phyloP scores from a whole-genome alignment of 2,888 invertebrate genomes.

The Ischnus inquisitorius region DNA sequence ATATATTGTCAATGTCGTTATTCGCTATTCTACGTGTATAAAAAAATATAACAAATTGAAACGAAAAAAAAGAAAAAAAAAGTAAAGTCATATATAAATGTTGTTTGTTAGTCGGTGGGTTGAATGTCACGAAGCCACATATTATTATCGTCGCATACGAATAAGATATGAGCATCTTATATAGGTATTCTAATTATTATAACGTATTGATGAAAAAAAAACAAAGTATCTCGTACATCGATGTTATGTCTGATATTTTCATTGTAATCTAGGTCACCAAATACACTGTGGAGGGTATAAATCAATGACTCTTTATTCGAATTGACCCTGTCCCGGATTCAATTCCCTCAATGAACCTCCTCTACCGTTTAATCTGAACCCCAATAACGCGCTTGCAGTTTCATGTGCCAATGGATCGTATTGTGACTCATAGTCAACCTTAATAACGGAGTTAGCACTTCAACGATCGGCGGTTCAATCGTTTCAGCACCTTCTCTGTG shows the following conservation, averaged over 20 bases:
- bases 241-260: conserved; percentile 81
- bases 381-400: neutral
- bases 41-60: conserved; percentile 57
- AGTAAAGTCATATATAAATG: conserved; percentile 78
- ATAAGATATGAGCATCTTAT: conserved; percentile 75
- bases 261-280: conserved; percentile 81
- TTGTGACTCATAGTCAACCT: no score
- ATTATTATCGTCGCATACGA: conserved; percentile 71
- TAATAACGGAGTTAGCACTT: no score
- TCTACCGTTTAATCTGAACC: neutral
- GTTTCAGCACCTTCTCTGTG: no score
- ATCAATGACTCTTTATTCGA: conserved; percentile 52
- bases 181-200: conserved; percentile 74
- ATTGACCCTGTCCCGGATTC: neutral
- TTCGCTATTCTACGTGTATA: conserved; percentile 76
- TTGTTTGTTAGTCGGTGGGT: conserved; percentile 79
- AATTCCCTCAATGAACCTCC: conserved; percentile 9
- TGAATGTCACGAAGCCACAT: conserved; percentile 75
- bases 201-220: conserved; percentile 74
- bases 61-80: conserved; percentile 67
- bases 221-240: conserved; percentile 73
- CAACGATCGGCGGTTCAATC: no score
- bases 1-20: conserved; percentile 77
- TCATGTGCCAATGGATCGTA: no score
- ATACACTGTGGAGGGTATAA: conserved; percentile 79